Evolutionary conservation across 2,888 invertebrate genomes (phyloP), one percentile per base, ranked within the genome.

Genomic region (Polietes domitor): DNA sequence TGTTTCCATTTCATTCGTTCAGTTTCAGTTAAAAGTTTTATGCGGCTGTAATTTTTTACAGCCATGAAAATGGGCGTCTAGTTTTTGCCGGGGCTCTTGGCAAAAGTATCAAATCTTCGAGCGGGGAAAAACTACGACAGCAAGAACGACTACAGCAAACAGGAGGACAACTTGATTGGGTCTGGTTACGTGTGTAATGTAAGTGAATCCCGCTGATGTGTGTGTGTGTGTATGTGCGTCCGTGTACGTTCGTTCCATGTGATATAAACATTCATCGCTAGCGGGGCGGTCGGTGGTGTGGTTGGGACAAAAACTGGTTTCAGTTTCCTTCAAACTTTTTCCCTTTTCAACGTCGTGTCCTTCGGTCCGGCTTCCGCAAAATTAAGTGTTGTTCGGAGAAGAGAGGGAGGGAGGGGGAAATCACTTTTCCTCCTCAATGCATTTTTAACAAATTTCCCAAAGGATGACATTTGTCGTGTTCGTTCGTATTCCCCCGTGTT

Each of bases 371-470:
- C 28, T 10, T n/a, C 37, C 41, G 9, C n/a, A 15, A 37, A 65
- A 65, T 65, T n/a, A 37, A 15, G 19, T 12, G 37, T 12, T 55
- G n/a, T n/a, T n/a, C n/a, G n/a, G n/a, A n/a, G n/a, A n/a, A n/a
- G 10, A 7, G 37, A 9, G 7, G 37, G 7, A 32, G 32, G 72
- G 32, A 72, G 21, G 1, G 26, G 41, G 15, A 73, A 77, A 71
- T 77, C 77, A 85, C 75, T 83, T 83, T 81, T 85, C 83, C 74
- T 73, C 76, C 58, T 74, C 65, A 77, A 71, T 85, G 83, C 80
- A 77, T 77, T 83, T 72, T 73, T 68, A 58, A 58, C 53, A 79
- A 81, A 85, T 85, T 84, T 85, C 77, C 82, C 85, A 37, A 77
- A 53, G 77, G 80, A 79, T 55, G 65, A 19, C 28, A 75, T 47